Evolutionary conservation across 2,888 invertebrate genomes (phyloP), one percentile per base, ranked within the genome.

Genomic region (Agrochola lychnidis): DNA sequence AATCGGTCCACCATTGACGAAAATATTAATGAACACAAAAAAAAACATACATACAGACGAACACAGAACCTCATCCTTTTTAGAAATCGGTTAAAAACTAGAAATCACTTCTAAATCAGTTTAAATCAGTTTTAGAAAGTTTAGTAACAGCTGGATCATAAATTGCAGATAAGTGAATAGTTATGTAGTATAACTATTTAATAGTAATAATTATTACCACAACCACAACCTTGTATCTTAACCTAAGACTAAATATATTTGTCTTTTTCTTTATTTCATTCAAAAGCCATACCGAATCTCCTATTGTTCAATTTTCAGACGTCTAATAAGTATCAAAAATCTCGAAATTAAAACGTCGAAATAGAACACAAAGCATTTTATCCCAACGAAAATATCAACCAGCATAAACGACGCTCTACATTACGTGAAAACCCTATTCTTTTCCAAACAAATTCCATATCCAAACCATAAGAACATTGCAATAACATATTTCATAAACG

Each of bases 401-500:
- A 12, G n/a, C 12, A n/a, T 40, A 42, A 40, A 68, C 19, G 25
- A 10, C 25, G 7, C 48, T 25, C 14, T 10, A 70, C 3, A 61
- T 45, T 42, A 25, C 19, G 19, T 19, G 10, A 62, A 67, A 68
- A 30, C 69, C 9, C 14, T 25, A 25, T 70, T 56, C 53, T 30
- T 59, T 36, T 30, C n/a, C 14, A 45, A 40, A 75, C 4, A 48
- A 42, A 59, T 16, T 59, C 56, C 14, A 42, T 64, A 0, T 66
- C n/a, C 10, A 71, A 75, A 70, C 48, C 68, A 59, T 59, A 70
- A 64, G 59, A 76, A 69, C 25, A 73, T 40, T 57, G 22, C 61
- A 48, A 71, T 59, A 84, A 42, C 59, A 68, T 76, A 86, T 78
- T 80, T 80, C 68, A 75, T 76, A 73, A 75, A 63, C 76, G 73